Evolutionary conservation across 2,113 vertebrate genomes (phyloP).

Genomic region (Axis porcinus): DNA sequence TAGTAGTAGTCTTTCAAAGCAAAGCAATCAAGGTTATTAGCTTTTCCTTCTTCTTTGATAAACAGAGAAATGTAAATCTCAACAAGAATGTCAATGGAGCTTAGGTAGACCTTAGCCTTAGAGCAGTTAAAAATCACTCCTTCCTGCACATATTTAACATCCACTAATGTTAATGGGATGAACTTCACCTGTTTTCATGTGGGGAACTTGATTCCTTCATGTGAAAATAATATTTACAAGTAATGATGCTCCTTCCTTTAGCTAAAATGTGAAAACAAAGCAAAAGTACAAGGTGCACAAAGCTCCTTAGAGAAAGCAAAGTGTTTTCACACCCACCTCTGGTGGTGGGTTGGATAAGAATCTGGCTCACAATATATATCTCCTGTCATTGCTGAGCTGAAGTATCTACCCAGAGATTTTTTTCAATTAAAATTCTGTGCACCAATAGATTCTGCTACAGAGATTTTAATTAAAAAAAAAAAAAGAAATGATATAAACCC

Average conservation of each 20-base stretch:
- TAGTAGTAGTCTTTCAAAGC: not conserved
- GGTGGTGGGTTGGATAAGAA: not conserved
- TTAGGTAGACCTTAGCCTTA: not conserved
- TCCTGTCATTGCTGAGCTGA: not conserved
- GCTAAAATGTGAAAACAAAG: conserved; percentile 15
- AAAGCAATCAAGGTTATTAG: not conserved
- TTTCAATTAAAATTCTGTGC: conserved; percentile 51
- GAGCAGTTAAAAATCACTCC: not conserved
- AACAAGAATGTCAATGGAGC: not conserved
- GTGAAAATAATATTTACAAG: not conserved
- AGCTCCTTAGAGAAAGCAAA: not conserved
- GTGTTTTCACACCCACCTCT: not conserved
- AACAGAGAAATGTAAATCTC: not conserved
- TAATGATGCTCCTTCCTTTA: not conserved
- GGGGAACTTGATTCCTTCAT: not conserved
- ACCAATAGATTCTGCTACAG: not conserved
- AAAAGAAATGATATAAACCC: conserved; percentile 29
- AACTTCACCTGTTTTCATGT: not conserved
- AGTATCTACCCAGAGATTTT: conserved; percentile 18
- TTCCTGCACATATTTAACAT: not conserved
- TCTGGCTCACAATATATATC: not conserved
- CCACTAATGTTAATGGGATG: not conserved
- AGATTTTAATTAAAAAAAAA: conserved; percentile 63
- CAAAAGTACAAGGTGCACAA: not conserved
- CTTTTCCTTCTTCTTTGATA: not conserved